Evolutionary conservation across 2,888 invertebrate genomes (phyloP).

Genomic region (Coenonympha arcania): DNA sequence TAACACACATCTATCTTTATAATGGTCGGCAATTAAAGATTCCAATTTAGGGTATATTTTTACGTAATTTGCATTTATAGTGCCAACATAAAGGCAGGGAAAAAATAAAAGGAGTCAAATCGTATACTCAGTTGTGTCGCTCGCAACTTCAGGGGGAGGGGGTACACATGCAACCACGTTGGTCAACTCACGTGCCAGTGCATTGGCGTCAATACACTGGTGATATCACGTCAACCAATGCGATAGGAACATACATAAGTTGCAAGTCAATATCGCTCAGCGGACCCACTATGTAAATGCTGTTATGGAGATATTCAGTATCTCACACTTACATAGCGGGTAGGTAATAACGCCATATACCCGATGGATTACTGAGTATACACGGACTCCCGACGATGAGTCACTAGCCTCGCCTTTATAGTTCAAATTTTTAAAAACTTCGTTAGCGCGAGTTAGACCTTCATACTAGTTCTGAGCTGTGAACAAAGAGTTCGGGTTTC

Average conservation of each 20-base stretch:
- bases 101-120: constrained; percentile 14
- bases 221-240: constrained; percentile 22
- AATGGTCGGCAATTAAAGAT: too few relatives aligned
- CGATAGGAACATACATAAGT: constrained; percentile 16
- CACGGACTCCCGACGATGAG: constrained; percentile 34
- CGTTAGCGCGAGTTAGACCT: constrained; percentile 36
- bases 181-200: constrained; percentile 13
- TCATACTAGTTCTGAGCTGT: too few relatives aligned
- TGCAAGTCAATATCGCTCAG: constrained; percentile 16
- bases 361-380: constrained; percentile 41
- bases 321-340: constrained; percentile 27
- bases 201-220: constrained; percentile 2
- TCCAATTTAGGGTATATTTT: too few relatives aligned
- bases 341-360: constrained; percentile 31
- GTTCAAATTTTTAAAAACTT: constrained; percentile 30
- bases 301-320: neutral
- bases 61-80: too few relatives aligned
- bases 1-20: too few relatives aligned
- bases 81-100: too few relatives aligned
- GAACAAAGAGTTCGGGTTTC: too few relatives aligned
- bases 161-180: neutral
- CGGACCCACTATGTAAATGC: constrained; percentile 11
- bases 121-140: constrained; percentile 23
- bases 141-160: constrained; percentile 5
- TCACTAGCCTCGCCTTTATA: constrained; percentile 3